Conservation (phyloP, 2,113 vertebrate genomes). For the Onychostruthus taczanowskii region DNA sequence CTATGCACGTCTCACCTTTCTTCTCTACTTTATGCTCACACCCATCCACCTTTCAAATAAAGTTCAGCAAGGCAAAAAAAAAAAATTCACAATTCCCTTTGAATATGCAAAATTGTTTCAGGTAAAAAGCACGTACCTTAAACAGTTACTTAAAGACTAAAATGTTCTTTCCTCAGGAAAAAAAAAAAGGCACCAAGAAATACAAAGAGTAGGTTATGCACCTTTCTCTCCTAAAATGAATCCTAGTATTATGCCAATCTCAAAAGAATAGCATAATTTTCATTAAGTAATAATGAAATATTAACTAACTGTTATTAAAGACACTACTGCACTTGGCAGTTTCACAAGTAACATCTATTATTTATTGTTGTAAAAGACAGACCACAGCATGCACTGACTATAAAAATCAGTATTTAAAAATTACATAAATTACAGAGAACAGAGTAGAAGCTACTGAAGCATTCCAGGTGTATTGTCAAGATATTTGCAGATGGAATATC, state of each 20-base stretch:
- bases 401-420: not conserved
- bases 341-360: not conserved
- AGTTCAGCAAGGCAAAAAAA: not conserved
- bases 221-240: not conserved
- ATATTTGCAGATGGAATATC: not conserved
- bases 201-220: not conserved
- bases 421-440: not conserved
- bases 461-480: not conserved
- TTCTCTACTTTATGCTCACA: not conserved
- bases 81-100: not conserved
- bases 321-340: not conserved
- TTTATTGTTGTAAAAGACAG: not conserved
- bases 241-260: not conserved
- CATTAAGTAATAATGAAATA: not conserved
- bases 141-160: not conserved
- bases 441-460: not conserved
- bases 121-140: not conserved
- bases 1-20: not conserved
- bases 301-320: not conserved
- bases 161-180: not conserved
- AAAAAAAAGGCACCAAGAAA: not conserved
- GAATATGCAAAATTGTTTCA: not conserved
- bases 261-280: not conserved
- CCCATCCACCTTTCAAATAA: not conserved
- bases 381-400: not conserved